Percentiles rank a stretch among this genome's conserved stretches.
phyloP scores from a whole-genome alignment of 2,797 vertebrate genomes.

The Alfaro cultratus region DNA sequence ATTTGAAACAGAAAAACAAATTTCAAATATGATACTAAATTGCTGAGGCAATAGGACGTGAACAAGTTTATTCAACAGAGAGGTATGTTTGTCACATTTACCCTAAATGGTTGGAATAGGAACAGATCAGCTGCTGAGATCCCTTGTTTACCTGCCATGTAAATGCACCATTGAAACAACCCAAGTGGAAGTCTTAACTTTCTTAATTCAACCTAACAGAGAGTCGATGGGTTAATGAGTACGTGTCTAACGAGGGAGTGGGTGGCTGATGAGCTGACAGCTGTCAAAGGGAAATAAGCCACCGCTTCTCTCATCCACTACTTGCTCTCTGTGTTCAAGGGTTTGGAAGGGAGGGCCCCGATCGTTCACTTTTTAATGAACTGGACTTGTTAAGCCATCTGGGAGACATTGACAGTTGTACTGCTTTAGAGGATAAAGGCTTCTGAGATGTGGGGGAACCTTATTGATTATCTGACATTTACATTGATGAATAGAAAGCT shows the following conservation, averaged over 20 bases:
- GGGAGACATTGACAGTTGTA: slow-evolving; percentile 58
- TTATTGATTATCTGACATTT: slow-evolving; percentile 74
- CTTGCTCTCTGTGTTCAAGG: slow-evolving; percentile 45
- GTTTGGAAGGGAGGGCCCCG: slow-evolving; percentile 31
- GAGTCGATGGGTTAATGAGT: slow-evolving; percentile 52
- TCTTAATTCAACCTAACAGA: slow-evolving; percentile 37
- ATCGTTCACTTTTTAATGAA: slow-evolving; percentile 73
- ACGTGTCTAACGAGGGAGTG: slow-evolving; percentile 40
- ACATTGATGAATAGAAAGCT: slow-evolving; percentile 61
- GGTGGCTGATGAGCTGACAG: slow-evolving; percentile 70
- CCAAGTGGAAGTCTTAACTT: slow-evolving; percentile 26
- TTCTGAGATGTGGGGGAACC: slow-evolving; percentile 42
- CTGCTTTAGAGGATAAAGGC: slow-evolving; percentile 44
- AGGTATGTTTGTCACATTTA: slow-evolving; percentile 6
- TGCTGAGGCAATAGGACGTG: background rate
- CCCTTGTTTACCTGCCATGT: slow-evolving; percentile 17
- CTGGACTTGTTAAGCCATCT: slow-evolving; percentile 67
- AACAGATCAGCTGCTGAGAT: background rate
- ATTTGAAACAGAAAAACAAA: background rate
- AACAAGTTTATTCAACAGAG: background rate
- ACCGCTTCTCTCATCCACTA: slow-evolving; percentile 57
- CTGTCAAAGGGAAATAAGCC: slow-evolving; percentile 74
- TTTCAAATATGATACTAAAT: background rate
- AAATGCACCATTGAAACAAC: slow-evolving; percentile 10
- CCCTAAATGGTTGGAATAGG: background rate